Conservation (phyloP, 2,113 vertebrate species). For the Vulpes vulpes region DNA sequence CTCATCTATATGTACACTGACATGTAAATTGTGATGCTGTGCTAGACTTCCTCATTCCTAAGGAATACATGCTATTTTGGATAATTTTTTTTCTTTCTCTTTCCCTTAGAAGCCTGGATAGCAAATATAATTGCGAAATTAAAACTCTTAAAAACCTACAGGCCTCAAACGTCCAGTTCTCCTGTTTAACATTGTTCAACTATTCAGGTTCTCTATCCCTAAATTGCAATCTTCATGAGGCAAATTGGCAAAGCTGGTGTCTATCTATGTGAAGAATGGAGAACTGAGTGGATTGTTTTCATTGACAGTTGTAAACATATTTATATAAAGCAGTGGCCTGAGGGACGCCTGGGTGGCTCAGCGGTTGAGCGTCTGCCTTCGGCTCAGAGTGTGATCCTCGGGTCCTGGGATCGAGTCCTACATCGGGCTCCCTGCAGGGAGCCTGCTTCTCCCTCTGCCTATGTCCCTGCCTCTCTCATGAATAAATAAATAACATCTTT, state of each 20-base stretch:
- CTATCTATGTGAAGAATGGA: background rate
- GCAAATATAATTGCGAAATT: background rate
- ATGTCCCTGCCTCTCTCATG: too few relatives aligned
- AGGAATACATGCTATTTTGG: background rate
- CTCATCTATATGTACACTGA: background rate
- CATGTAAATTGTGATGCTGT: background rate
- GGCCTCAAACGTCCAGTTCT: background rate
- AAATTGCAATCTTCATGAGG: background rate
- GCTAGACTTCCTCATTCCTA: background rate
- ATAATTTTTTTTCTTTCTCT: background rate
- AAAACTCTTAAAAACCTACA: background rate
- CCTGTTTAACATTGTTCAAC: background rate
- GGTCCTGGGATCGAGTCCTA: too few relatives aligned
- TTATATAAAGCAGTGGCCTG: background rate
- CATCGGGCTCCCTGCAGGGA: too few relatives aligned
- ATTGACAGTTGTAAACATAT: background rate
- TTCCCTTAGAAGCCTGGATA: background rate
- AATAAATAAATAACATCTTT: too few relatives aligned
- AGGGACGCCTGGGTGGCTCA: too few relatives aligned
- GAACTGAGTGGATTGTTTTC: background rate
- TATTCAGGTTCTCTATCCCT: background rate
- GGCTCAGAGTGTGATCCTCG: too few relatives aligned
- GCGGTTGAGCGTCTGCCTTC: too few relatives aligned
- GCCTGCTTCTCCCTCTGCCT: too few relatives aligned
- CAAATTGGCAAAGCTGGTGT: background rate